Conservation (phyloP, 2,113 vertebrate species). For the Cardinalis cardinalis region DNA sequence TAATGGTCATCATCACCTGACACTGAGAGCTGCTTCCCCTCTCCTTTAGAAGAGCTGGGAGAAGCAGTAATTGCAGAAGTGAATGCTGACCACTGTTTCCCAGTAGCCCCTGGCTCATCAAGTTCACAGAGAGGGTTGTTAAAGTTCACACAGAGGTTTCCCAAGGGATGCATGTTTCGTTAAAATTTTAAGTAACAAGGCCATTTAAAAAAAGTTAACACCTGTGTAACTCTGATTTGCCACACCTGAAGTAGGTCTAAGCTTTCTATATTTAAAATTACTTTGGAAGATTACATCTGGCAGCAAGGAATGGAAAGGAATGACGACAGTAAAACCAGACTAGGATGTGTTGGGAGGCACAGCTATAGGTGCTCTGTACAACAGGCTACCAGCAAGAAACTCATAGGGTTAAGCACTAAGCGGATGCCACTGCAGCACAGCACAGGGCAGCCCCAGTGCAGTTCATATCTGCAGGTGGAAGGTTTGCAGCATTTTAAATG, state of each 20-base stretch:
- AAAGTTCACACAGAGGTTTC: background rate
- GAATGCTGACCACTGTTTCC: background rate
- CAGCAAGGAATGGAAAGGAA: background rate
- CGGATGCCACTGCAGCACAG: rapidly evolving
- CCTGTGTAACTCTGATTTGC: background rate
- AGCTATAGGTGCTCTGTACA: background rate
- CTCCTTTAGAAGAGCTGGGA: background rate
- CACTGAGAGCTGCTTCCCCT: background rate
- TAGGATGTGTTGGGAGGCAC: background rate
- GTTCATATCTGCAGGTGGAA: background rate
- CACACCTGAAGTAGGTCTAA: background rate
- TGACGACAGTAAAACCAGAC: background rate
- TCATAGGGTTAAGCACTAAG: background rate
- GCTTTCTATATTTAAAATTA: background rate
- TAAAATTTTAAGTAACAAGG: background rate
- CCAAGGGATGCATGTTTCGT: background rate
- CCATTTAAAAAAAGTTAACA: background rate
- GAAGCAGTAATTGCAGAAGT: background rate
- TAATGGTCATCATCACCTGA: background rate
- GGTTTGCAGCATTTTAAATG: background rate
- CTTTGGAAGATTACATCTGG: background rate
- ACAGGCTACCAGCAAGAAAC: background rate
- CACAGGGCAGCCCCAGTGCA: background rate
- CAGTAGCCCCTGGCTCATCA: rapidly evolving
- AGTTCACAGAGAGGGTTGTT: background rate